Evolutionary conservation across 2,113 vertebrate species (phyloP), one percentile per base, ranked within the genome.

Genomic region (Origma solitaria): DNA sequence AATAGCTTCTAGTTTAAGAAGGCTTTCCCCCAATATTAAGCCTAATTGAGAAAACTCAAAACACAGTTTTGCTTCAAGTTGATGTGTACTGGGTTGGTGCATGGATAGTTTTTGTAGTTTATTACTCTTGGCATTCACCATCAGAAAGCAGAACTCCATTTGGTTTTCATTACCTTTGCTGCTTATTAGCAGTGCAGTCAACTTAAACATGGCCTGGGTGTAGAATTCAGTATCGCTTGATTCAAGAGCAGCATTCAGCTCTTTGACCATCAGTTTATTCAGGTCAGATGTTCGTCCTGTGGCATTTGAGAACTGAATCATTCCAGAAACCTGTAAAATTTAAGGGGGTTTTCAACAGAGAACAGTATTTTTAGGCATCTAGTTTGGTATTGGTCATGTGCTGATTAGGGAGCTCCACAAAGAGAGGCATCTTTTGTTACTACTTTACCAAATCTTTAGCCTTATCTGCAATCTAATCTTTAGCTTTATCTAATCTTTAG

Each of bases 141-240:
- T 25, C 65, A 90, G 18, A 82, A 75, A 78, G 49, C 37, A 71
- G 60, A 93, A 82, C 20, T 61, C 31, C 58, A 76, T 72, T 83
- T 87, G 56, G 11, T 60, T 81, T 90, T 57, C 30, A 81, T 98
- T 96, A 99, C 99, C 99, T 98, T 98, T 99, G 95, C 98, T 99
- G 84, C 98, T 99, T 95, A 99, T 99, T 33, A 99, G 98, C 96
- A 99, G 97, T 10, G 99, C 99, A 0, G 99, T 98, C 97, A 99
- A 97, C 94, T 99, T 99, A 98, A 99, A 99, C 99, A 99, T 99
- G 94, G 98, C 97, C 97, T 99, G 99, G 1, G 99, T 99, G 93
- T 99, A 99, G 35, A 96, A 97, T 61, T 99, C 98, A 10, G 98
- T 95, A 28, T 98, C 96, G 58, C 96, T 94, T 7, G 71, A 97